Evolutionary conservation across 2,113 vertebrate species (phyloP), one percentile per base, ranked within the genome.

Genomic region (Corynorhinus townsendii): DNA sequence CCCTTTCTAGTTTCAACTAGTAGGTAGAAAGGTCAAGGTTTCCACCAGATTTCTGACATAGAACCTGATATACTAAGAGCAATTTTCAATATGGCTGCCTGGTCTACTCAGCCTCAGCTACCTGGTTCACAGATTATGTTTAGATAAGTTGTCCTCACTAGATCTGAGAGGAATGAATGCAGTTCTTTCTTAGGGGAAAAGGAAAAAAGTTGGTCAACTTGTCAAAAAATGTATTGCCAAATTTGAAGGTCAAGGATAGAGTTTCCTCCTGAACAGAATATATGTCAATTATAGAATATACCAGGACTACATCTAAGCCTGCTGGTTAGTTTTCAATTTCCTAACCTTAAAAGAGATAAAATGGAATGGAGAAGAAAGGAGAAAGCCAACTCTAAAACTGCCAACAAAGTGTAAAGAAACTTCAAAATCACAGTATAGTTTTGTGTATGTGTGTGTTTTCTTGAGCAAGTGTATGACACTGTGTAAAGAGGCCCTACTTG

Each of bases 1-100:
- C n/a, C 47, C 28, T 95, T 86, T 96, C 87, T 91, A 84, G 52
- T 80, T 93, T 87, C 84, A 95, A 62, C 86, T 49, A 80, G 40
- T 47, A 72, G 45, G 56, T 26, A 62, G 59, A 85, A 11, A 85
- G 16, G 45, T 96, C 56, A 91, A 86, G n/a, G 11, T 89, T 64
- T 83, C 59, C 38, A 14, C 45, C 35, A 7, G 35, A 89, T 54
- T 91, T 86, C 85, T 84, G 52, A 87, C 12, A 20, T 10, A 90
- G 47, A 95, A 90, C 30, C 66, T 90, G 52, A 22, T 87, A 62
- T 28, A 64, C 15, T 4, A 62, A 73, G 66, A 86, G 38, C 3
- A 52, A 5, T 85, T 80, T 86, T 75, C 81, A 82, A 0, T 66
- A 69, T 88, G 77, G 35, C 54, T 93, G 28, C 52, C 66, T 69